Evolutionary conservation across 2,113 vertebrate genomes (phyloP), one percentile per base, ranked within the genome.

Genomic region (Brevimyrus niger): DNA sequence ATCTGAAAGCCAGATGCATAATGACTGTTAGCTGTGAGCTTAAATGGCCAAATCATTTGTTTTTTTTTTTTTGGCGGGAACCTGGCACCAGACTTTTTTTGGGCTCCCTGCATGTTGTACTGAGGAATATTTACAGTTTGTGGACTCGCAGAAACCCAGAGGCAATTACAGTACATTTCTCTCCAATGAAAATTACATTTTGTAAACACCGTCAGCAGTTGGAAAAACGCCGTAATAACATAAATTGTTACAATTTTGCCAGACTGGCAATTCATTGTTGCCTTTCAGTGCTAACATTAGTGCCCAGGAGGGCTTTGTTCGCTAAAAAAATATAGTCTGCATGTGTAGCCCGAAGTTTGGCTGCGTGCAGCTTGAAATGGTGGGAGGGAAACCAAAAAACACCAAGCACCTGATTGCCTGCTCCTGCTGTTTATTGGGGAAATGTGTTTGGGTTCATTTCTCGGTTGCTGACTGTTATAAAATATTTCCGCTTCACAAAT

Each of bases 181-280:
- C 86, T 31, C 69, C 89, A 58, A 90, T 89, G 85, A 89, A 87
- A 89, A 89, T 87, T 58, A 87, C 65, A 76, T 89, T 90, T 90
- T 90, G 86, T 88, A 61, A n/a, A 50, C 86, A 58, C 35, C 42
- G 55, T 76, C 73, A 51, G 86, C 50, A 47, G 89, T 53, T 31
- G 44, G 89, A 50, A 88, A 90, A 82, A 88, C 15, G 42, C 51
- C 38, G 21, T 87, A 90, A 90, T 87, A 87, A 61, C 89, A 82
- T 90, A 90, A 87, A 90, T 88, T 90, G 86, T 87, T 90, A 51
- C 89, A 53, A 90, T 90, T 90, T 87, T 83, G 89, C 86, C 86
- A 83, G 89, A 58, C 73, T 69, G 89, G 35, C 65, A 90, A 90
- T 88, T 73, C 50, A 61, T 88, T 82, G 86, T 69, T 88, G 48